Evolutionary conservation across 2,113 vertebrate species (phyloP), one percentile per base, ranked within the genome.

Genomic region (Poeciliopsis prolifica): DNA sequence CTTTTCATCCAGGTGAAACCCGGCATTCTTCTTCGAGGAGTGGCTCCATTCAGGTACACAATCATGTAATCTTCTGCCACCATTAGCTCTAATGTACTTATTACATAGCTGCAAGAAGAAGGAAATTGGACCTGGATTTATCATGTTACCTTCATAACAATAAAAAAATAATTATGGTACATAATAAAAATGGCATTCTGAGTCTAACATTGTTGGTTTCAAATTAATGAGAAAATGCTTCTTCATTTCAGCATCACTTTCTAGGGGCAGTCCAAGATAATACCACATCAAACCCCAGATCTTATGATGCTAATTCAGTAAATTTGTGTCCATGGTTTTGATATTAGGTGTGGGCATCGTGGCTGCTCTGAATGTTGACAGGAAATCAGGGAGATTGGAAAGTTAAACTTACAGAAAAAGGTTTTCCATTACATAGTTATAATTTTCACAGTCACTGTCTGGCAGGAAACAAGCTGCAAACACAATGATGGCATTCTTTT

Each of bases 41-140:
- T 99, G 66, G 98, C 98, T 17, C 98, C 98, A 71, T 99, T 99
- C 91, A 99, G 91, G 85, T 99, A 99, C 65, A 99, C 96, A 73
- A 99, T 97, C 96, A 99, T 97, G 75, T 99, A 99, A 82, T 99
- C 97, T 79, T 99, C 98, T 63, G 98, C 97, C 40, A 99, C 98
- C 95, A 99, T 97, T 44, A 99, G 81, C 81, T 99, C 98, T 92
- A 99, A 92, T 12, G 97, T 99, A 77, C 96, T 99, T 89, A 99
- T 98, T 29, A 99, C 97, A 85, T 99, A 99, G 71, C 98, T 99
- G 26, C 0, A 9, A 30, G 13, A 28, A 44, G 22, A 35, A 4
- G 15, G 11, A 26, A 15, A 44, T 10, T 1, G 7, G 5, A 63
- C 4, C 26, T 61, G n/a, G 26, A 26, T 28, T 65, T 30, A 11